Evolutionary conservation across 1,140 invertebrate species (phyloP), one percentile per base, ranked within the genome.

Genomic region (Bombus superbus): DNA sequence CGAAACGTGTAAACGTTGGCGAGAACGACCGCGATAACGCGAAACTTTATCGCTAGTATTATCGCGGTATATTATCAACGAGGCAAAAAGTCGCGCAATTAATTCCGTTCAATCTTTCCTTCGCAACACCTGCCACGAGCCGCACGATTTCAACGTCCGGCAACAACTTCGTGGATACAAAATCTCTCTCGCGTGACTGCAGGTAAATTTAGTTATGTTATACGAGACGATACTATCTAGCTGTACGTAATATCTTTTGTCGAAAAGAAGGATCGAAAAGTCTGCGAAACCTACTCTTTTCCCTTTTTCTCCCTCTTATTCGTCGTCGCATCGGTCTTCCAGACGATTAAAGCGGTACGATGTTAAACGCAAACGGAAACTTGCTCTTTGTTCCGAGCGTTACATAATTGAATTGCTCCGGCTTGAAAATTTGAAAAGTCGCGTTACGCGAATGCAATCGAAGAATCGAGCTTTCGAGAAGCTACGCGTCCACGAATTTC

Each of bases 131-230:
- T 82, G 84, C 84, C 79, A 82, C 53, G 57, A 62, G 42, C 9
- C 62, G 62, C 78, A 81, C 71, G 84, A 10, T 82, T 38, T 57
- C 47, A 86, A 47, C 44, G 69, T 57, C 62, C 42, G 25, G 13
- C 71, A 66, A 73, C 77, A 86, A 86, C 64, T 86, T 86, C 38
- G 71, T 11, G 71, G 28, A 81, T 66, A 62, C 18, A n/a, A 75
- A 47, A 42, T 62, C 42, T 59, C 42, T 80, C 74, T 87, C 83
- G 86, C 86, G 86, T 87, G 86, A 84, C 86, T 85, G 32, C 28
- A 35, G 47, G 44, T 75, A 80, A 87, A 85, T 87, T 87, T 87
- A 87, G 86, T 87, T 87, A 87, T 62, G 83, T 62, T 85, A 76
- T 32, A 53, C 59, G 35, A 78, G n/a, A 38, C 76, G 68, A 87